These are phyloP conservation scores for Charaxes varanes DNA, from an alignment of 1,140 invertebrate species.

Conservation along the genomic window DNA sequence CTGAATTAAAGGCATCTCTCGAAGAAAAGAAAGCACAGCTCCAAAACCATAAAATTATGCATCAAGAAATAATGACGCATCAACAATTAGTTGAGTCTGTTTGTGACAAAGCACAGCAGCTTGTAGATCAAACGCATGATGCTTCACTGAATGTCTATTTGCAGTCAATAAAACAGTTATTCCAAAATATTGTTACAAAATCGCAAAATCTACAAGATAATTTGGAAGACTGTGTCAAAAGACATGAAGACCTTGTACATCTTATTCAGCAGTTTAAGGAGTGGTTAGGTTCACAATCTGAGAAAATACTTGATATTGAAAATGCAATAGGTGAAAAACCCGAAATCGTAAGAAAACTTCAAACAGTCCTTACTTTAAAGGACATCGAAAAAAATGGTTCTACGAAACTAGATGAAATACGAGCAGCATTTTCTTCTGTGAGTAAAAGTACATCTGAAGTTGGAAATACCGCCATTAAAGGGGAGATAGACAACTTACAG, in stretches of 20 bases:
- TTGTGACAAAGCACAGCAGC: conserved; percentile 91
- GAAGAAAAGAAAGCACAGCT: conserved; percentile 96
- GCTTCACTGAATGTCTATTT: conserved; percentile 89
- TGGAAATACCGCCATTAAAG: conserved; percentile 82
- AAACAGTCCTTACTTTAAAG: conserved; percentile 80
- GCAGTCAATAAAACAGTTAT: conserved; percentile 91
- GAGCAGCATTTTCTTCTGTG: conserved; percentile 80
- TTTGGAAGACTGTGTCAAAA: conserved; percentile 89
- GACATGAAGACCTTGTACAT: conserved; percentile 86
- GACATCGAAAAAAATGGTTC: conserved; percentile 81
- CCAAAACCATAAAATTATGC: conserved; percentile 95
- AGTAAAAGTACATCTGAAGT: conserved; percentile 88
- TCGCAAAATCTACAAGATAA: conserved; percentile 90
- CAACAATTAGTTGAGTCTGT: conserved; percentile 92
- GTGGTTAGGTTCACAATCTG: conserved; percentile 85
- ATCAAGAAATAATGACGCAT: conserved; percentile 96
- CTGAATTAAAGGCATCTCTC: conserved; percentile 90
- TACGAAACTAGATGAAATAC: conserved; percentile 82
- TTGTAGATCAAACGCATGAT: conserved; percentile 93
- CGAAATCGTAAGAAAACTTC: conserved; percentile 84
- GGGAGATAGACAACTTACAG: conserved; percentile 84
- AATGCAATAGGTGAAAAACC: conserved; percentile 87
- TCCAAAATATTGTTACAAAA: conserved; percentile 90
- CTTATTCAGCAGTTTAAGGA: conserved; percentile 84
- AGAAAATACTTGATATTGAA: conserved; percentile 84